Conservation (phyloP, 2,797 vertebrate genomes). For the Rhinogobio ventralis region DNA sequence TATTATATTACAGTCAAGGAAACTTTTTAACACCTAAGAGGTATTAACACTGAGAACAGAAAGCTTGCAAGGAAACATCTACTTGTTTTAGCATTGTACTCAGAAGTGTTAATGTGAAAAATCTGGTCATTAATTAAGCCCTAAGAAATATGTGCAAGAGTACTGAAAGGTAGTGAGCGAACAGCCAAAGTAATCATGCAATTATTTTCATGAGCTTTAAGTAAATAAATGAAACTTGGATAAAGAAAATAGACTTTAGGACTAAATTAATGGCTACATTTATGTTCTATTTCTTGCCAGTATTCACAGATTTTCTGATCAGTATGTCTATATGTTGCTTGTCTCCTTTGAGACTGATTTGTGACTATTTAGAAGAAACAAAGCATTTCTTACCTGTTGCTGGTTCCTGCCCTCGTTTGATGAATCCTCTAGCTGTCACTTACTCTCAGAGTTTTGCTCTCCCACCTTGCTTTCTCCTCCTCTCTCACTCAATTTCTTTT, state of each 20-base stretch:
- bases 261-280: constrained; percentile 13
- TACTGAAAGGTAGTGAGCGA: not conserved
- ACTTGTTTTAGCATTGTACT: not conserved
- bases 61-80: not conserved
- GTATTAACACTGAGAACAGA: not conserved
- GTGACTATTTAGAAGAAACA: constrained; percentile 45
- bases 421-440: constrained; percentile 57
- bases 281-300: constrained; percentile 56
- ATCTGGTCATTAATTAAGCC: not conserved
- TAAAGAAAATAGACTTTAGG: constrained; percentile 21
- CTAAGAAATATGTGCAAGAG: not conserved
- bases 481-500: constrained; percentile 48
- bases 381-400: constrained; percentile 78
- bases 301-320: constrained; percentile 48
- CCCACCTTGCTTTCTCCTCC: constrained; percentile 66
- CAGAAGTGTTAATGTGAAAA: not conserved
- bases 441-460: constrained; percentile 67
- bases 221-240: not conserved
- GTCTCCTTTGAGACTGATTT: constrained; percentile 32
- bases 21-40: not conserved
- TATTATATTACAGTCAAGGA: not conserved
- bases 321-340: constrained; percentile 17
- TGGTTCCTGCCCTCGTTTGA: constrained; percentile 79
- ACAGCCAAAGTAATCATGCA: not conserved
- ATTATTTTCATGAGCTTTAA: constrained; percentile 22